Evolutionary conservation across 2,888 invertebrate species (phyloP).

Genomic region (Gasteruption jaculator): DNA sequence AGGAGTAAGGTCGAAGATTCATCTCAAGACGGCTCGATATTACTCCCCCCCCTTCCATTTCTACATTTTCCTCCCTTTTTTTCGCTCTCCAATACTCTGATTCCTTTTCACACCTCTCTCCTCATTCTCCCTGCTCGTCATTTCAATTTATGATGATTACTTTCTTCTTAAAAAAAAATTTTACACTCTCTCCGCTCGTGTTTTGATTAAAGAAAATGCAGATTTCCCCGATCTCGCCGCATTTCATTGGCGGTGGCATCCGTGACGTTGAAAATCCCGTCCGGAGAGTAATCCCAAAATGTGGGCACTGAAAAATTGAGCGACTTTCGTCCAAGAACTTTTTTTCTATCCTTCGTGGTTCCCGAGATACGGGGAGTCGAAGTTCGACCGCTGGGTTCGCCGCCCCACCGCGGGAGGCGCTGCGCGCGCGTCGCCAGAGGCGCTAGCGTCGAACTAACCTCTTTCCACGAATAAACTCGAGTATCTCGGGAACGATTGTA

Average conservation of each 20-base stretch:
- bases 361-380: no score
- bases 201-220: no score
- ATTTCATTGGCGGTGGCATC: neutral
- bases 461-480: no score
- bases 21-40: constrained; percentile 40
- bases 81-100: constrained; percentile 7
- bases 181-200: constrained; percentile 4
- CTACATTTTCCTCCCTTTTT: constrained; percentile 7
- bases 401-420: constrained; percentile 21
- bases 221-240: no score
- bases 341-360: no score
- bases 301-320: no score
- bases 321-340: no score
- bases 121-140: constrained; percentile 6
- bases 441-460: no score
- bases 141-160: constrained; percentile 1
- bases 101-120: constrained; percentile 16
- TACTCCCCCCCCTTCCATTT: constrained; percentile 22
- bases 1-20: constrained; percentile 37
- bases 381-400: no score
- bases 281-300: no score
- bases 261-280: neutral
- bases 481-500: no score
- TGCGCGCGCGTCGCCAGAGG: constrained; percentile 22
- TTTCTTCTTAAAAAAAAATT: constrained; percentile 4